Conservation (phyloP, 2,888 invertebrate genomes). For the Coronaproctus castanopsis region DNA sequence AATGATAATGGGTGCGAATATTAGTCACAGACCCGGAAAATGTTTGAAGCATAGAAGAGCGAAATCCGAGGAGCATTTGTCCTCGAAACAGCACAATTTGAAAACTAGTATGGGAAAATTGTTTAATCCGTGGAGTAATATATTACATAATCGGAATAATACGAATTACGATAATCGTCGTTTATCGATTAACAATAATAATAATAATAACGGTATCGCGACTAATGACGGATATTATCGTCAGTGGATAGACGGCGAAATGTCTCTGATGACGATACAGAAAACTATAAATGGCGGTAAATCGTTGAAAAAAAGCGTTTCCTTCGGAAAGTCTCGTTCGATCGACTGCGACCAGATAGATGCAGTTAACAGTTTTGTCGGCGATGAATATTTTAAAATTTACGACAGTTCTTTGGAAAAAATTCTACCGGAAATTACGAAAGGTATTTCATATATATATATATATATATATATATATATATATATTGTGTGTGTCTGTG, state of each 20-base stretch:
- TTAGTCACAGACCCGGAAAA: constrained; percentile 12
- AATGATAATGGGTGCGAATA: constrained; percentile 9
- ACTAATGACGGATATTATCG: background rate
- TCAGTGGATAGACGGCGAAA: background rate
- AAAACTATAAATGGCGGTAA: constrained; percentile 9
- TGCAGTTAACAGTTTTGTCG: background rate
- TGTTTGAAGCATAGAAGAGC: constrained; percentile 11
- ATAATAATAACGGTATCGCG: background rate
- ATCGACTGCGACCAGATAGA: constrained; percentile 1
- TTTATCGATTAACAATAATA: constrained; percentile 4
- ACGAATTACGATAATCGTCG: background rate
- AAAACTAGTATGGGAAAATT: constrained; percentile 8
- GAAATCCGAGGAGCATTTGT: constrained; percentile 11
- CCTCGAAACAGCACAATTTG: constrained; percentile 5
- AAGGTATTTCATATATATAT: background rate
- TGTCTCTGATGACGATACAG: constrained; percentile 3
- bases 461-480: no score
- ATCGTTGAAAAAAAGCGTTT: constrained; percentile 6
- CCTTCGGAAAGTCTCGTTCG: background rate
- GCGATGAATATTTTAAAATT: background rate
- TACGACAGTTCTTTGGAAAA: background rate
- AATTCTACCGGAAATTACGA: background rate
- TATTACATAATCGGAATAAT: background rate
- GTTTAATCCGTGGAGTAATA: constrained; percentile 7
- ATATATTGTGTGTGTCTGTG: no score